phyloP scores from a whole-genome alignment of 2,888 invertebrate species.

The Ceratothoa steindachneri region DNA sequence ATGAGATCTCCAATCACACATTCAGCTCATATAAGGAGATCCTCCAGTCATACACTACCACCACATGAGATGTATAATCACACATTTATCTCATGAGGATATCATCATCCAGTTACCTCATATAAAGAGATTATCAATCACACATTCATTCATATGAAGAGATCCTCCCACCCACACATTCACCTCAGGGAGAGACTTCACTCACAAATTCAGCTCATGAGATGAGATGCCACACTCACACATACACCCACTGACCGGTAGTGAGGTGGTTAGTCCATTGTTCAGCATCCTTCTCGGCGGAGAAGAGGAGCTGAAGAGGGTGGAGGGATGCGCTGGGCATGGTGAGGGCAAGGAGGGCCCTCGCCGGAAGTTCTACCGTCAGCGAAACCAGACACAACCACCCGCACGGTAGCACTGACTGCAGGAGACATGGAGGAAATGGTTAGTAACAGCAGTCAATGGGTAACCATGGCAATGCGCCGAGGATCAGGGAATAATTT shows the following conservation, averaged over 20 bases:
- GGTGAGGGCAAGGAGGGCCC: slow-evolving; percentile 31
- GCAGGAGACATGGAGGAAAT: background rate
- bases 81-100: too few relatives aligned
- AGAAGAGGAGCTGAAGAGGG: slow-evolving; percentile 70
- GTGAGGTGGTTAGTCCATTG: slow-evolving; percentile 81
- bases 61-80: too few relatives aligned
- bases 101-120: too few relatives aligned
- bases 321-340: slow-evolving; percentile 26
- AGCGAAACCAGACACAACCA: background rate
- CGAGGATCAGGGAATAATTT: background rate
- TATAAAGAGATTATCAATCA: too few relatives aligned
- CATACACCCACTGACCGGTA: slow-evolving; percentile 60
- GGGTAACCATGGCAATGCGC: background rate
- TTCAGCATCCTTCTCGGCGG: slow-evolving; percentile 77
- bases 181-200: too few relatives aligned
- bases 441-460: background rate
- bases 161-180: too few relatives aligned
- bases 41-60: too few relatives aligned
- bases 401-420: slow-evolving; percentile 25
- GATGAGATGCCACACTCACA: too few relatives aligned
- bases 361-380: slow-evolving; percentile 22
- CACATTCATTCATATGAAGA: too few relatives aligned
- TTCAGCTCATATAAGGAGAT: too few relatives aligned
- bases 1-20: too few relatives aligned
- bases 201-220: too few relatives aligned